phyloP scores from a whole-genome alignment of 2,113 vertebrate genomes.

The Uropsilus gracilis region DNA sequence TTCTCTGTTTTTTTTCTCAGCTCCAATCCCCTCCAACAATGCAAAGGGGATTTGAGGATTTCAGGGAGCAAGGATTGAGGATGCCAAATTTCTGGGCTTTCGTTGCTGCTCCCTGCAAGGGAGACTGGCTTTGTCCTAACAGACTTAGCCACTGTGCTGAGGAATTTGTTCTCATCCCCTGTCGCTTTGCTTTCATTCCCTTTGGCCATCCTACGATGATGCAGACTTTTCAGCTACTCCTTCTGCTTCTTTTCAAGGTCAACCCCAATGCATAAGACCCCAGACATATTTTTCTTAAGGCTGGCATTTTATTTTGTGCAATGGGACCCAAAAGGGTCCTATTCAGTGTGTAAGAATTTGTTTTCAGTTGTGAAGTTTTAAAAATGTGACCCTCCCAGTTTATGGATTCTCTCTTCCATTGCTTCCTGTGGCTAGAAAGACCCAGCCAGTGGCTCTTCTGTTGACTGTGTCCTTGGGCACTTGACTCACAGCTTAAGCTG shows the following conservation, averaged over 20 bases:
- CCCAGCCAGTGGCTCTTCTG: background rate
- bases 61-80: background rate
- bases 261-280: background rate
- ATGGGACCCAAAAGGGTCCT: background rate
- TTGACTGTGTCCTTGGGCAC: background rate
- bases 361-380: background rate
- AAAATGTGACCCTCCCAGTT: background rate
- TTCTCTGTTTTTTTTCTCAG: background rate
- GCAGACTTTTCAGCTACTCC: slow-evolving; percentile 51
- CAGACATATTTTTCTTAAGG: background rate
- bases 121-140: background rate
- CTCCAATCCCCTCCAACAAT: background rate
- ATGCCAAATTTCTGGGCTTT: background rate
- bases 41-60: background rate
- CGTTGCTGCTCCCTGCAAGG: background rate
- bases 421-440: background rate
- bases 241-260: slow-evolving; percentile 73
- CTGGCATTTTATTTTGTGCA: slow-evolving; percentile 72
- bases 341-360: background rate
- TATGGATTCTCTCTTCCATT: background rate
- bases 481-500: background rate
- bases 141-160: slow-evolving; percentile 17
- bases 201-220: slow-evolving; percentile 49
- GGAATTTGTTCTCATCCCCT: slow-evolving; percentile 24
- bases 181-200: slow-evolving; percentile 64